Conservation (phyloP, 2,888 invertebrate genomes). For the Tipula lateralis region DNA sequence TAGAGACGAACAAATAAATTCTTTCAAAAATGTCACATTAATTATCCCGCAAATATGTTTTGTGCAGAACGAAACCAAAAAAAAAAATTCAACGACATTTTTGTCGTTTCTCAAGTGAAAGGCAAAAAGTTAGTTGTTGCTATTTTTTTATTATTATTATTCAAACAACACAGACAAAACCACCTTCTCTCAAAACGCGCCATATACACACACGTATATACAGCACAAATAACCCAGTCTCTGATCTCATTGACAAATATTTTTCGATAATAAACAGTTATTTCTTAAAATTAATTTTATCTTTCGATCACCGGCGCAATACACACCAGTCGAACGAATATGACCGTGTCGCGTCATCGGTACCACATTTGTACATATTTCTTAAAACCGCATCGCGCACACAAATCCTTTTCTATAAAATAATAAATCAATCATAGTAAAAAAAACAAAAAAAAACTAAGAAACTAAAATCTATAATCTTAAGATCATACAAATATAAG, state of each 20-base stretch:
- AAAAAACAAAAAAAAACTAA: background rate
- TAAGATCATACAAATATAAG: constrained; percentile 19
- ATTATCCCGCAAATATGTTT: background rate
- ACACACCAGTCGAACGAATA: background rate
- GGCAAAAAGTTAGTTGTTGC: background rate
- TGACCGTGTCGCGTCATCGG: background rate
- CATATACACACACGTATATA: background rate
- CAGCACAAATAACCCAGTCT: background rate
- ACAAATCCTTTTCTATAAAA: background rate
- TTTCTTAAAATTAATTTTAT: background rate
- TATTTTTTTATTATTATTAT: background rate
- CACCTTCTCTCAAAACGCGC: constrained; percentile 4
- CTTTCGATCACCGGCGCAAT: background rate
- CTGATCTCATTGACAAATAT: constrained; percentile 19
- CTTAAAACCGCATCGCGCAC: background rate
- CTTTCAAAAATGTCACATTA: background rate
- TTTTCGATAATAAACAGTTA: background rate
- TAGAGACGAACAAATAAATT: background rate
- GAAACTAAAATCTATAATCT: background rate
- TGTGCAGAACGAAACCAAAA: background rate
- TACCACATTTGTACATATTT: background rate
- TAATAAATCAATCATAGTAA: constrained; percentile 24
- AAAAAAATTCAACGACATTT: background rate
- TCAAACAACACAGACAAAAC: background rate
- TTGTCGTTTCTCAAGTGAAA: background rate